Percentiles rank a stretch among this genome's conserved stretches.
Evolutionary conservation across 2,888 invertebrate genomes (phyloP).

Genomic region (Caenorhabditis imperialis): DNA sequence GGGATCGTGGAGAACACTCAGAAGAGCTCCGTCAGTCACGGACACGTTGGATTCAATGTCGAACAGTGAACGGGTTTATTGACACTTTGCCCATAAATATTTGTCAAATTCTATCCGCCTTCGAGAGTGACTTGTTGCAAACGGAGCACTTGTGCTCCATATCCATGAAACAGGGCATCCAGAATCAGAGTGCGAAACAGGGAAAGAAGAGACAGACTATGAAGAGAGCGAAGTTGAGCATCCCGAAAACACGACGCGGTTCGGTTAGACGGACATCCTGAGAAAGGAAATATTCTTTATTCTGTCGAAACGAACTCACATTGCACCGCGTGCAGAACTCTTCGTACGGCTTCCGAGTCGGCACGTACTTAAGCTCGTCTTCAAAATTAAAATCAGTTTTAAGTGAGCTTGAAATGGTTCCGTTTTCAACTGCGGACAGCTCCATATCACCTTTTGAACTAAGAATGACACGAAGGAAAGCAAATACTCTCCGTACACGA

Average conservation of each 20-base stretch:
- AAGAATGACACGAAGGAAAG: too few relatives aligned
- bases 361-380: conserved; percentile 9
- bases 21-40: conserved; percentile 22
- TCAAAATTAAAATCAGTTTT: too few relatives aligned
- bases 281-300: background rate
- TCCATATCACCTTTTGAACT: too few relatives aligned
- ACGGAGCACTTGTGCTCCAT: conserved; percentile 18
- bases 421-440: too few relatives aligned
- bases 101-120: conserved; percentile 14
- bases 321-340: conserved; percentile 16
- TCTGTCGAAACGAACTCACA: conserved; percentile 13
- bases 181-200: conserved; percentile 13
- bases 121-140: conserved; percentile 16
- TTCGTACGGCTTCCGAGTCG: conserved; percentile 5
- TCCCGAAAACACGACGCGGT: too few relatives aligned
- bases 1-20: conserved; percentile 20
- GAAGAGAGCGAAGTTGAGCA: conserved; percentile 26
- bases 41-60: conserved; percentile 28
- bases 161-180: conserved; percentile 26
- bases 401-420: too few relatives aligned
- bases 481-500: too few relatives aligned
- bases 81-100: too few relatives aligned
- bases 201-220: conserved; percentile 24
- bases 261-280: too few relatives aligned
- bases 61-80: conserved; percentile 28